These are phyloP conservation scores for Perodicticus potto DNA, from an alignment of 2,797 vertebrate species.

Conservation along the genomic window DNA sequence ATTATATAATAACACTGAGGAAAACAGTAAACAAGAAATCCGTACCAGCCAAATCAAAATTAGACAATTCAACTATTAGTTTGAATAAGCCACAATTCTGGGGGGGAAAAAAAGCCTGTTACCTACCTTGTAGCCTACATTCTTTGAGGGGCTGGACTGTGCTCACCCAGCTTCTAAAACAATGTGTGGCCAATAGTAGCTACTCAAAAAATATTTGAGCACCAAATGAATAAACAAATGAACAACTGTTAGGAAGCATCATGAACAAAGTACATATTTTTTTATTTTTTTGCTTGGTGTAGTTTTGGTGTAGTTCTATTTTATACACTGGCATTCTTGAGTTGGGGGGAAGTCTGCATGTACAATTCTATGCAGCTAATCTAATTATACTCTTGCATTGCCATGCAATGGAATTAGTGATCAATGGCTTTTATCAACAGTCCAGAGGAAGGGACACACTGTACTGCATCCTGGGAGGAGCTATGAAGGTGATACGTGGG, in stretches of 20 bases:
- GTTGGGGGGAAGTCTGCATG: neutral
- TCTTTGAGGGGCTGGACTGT: neutral
- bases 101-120: conserved; percentile 29
- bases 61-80: neutral
- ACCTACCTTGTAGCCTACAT: neutral
- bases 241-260: neutral
- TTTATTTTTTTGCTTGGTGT: neutral
- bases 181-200: neutral
- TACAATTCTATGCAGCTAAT: neutral
- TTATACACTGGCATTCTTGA: neutral
- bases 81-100: conserved; percentile 10
- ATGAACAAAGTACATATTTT: neutral
- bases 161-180: neutral
- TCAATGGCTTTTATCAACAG: neutral
- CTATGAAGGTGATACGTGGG: neutral
- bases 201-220: neutral
- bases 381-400: neutral
- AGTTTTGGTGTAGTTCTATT: neutral
- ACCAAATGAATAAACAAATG: neutral
- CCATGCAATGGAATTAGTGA: neutral
- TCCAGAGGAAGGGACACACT: neutral
- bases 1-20: neutral
- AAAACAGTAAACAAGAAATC: conserved; percentile 4
- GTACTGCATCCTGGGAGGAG: neutral
- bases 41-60: neutral